A percentile compares a stretch with the other conserved stretches of the same genome.
Evolutionary conservation across 1,140 invertebrate genomes (phyloP).

Genomic region (Oncopodura yosiiana): DNA sequence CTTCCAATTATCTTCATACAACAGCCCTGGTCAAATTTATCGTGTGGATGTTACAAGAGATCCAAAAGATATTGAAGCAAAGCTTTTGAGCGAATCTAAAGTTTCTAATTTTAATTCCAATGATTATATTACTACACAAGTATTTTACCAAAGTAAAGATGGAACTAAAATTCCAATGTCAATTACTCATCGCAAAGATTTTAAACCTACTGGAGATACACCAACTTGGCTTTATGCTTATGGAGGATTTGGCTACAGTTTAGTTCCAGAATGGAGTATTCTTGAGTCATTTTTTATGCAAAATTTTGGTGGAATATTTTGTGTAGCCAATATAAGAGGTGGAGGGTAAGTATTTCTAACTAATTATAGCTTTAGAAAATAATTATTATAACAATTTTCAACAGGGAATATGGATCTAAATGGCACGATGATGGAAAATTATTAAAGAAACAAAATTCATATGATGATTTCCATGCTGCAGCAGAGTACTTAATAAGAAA

Average conservation of each 20-base stretch:
- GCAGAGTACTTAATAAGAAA: constrained; percentile 78
- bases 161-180: constrained; percentile 96
- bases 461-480: constrained; percentile 89
- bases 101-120: constrained; percentile 70
- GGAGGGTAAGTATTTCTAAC: constrained; percentile 60
- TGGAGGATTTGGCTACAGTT: constrained; percentile 89
- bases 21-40: constrained; percentile 86
- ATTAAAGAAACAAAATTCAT: constrained; percentile 91
- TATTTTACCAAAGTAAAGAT: constrained; percentile 91
- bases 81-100: constrained; percentile 56
- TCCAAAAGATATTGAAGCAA: too few relatives aligned
- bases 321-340: constrained; percentile 90
- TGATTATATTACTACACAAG: constrained; percentile 72
- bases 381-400: background rate
- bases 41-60: constrained; percentile 66
- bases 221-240: constrained; percentile 88
- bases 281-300: constrained; percentile 77
- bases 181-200: constrained; percentile 72
- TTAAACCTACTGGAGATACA: constrained; percentile 60
- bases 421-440: constrained; percentile 91
- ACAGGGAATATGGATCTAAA: constrained; percentile 86
- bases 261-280: constrained; percentile 73
- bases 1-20: constrained; percentile 84
- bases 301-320: constrained; percentile 77
- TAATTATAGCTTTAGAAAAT: background rate